Percentiles rank a stretch among this genome's conserved stretches.
Evolutionary conservation across 2,113 vertebrate genomes (phyloP).

Genomic region (Plestiodon gilberti): DNA sequence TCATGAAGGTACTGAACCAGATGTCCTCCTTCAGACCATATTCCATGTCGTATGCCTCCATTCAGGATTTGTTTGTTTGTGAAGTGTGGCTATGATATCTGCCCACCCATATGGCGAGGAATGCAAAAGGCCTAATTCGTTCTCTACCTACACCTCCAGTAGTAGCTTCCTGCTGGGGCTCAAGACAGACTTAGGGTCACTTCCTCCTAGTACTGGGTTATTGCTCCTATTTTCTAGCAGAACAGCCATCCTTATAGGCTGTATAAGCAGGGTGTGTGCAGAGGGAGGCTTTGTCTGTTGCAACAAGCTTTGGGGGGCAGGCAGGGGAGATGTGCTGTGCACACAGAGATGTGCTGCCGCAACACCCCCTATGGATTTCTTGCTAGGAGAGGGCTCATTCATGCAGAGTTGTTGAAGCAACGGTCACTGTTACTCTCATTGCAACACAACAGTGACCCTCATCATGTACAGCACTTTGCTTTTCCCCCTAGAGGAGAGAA

Average conservation of each 20-base stretch:
- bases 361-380: neutral
- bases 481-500: neutral
- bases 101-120: constrained; percentile 46
- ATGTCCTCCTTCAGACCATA: constrained; percentile 64
- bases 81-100: constrained; percentile 61
- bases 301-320: neutral
- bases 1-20: constrained; percentile 48
- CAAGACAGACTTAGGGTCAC: neutral
- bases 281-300: neutral
- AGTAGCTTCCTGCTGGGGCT: neutral
- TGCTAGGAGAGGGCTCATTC: neutral
- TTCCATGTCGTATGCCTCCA: constrained; percentile 52
- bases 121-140: constrained; percentile 35
- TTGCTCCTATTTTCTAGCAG: neutral
- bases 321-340: neutral
- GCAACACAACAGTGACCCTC: no score
- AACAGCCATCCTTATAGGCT: neutral
- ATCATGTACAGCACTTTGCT: neutral
- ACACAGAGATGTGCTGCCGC: neutral
- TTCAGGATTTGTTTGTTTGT: constrained; percentile 64
- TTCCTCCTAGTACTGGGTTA: neutral
- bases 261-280: neutral
- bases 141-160: neutral
- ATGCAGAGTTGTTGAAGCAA: neutral
- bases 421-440: neutral